Conservation (phyloP, 2,888 invertebrate species). For the Candidula unifasciata region DNA sequence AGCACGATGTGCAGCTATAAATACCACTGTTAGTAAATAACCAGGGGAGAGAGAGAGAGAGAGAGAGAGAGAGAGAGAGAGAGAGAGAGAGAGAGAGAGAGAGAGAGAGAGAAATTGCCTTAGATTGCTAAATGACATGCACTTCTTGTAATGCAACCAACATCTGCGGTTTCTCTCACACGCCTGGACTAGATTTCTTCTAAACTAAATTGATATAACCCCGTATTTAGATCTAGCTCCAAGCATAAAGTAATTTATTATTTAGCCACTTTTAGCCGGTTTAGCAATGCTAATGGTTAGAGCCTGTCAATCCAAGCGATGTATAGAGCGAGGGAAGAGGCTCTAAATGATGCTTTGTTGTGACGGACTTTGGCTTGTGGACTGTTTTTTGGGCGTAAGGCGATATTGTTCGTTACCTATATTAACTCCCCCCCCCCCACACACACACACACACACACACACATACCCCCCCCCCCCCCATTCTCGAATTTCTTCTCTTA, state of each 20-base stretch:
- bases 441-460: no score
- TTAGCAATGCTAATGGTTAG: no score
- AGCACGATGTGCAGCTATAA: background rate
- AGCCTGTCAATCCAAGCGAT: no score
- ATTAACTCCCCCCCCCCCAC: no score
- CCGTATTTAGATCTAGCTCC: background rate
- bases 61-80: no score
- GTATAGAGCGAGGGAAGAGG: no score
- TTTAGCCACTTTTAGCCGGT: background rate
- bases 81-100: no score
- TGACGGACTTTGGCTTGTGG: no score
- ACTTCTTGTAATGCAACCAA: background rate
- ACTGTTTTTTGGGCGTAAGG: background rate
- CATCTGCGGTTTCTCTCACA: slow-evolving; percentile 1
- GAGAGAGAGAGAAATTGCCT: background rate
- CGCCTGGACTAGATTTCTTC: background rate
- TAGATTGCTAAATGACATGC: background rate
- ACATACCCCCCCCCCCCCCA: no score
- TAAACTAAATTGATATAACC: background rate
- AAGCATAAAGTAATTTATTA: background rate
- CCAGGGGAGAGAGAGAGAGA: no score
- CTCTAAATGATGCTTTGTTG: no score
- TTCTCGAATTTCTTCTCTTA: no score
- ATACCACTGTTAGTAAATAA: background rate
- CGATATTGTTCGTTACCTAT: background rate